These are phyloP conservation scores for Halisarca cf. caerulea DNA, from an alignment of 37 sponge, comb jelly and placozoan genomes.

Conservation along the genomic window DNA sequence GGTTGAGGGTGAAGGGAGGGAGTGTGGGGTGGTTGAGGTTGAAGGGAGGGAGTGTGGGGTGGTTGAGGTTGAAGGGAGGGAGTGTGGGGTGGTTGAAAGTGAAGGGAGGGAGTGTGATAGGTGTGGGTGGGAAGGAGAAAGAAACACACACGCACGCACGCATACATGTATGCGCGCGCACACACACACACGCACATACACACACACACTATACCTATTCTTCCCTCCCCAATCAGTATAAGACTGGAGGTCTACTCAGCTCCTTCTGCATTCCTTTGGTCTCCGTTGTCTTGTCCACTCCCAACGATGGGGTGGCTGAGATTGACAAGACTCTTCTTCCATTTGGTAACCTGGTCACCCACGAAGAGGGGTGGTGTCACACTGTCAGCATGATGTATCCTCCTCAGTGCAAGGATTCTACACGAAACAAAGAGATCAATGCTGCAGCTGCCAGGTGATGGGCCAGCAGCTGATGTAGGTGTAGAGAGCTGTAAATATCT, in stretches of 20 bases:
- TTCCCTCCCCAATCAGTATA: not conserved
- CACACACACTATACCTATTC: not conserved
- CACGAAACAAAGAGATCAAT: conserved; percentile 23
- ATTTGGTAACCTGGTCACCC: not conserved
- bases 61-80: too few species aligned
- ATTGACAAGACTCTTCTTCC: conserved; percentile 23
- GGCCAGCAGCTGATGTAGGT: too few species aligned
- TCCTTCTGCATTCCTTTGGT: conserved; percentile 19
- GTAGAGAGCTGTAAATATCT: too few species aligned
- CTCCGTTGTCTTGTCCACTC: conserved; percentile 13
- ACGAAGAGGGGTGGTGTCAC: conserved; percentile 32
- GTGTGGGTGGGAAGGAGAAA: too few species aligned
- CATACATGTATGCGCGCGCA: conserved; percentile 16
- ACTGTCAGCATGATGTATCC: conserved; percentile 21
- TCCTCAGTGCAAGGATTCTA: conserved; percentile 11
- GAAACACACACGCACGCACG: conserved; percentile 21
- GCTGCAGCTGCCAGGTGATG: conserved; percentile 36
- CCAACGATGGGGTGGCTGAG: conserved; percentile 45
- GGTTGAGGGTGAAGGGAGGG: too few species aligned
- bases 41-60: too few species aligned
- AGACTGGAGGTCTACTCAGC: not conserved
- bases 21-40: too few species aligned
- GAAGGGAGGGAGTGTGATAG: too few species aligned
- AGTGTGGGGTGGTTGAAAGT: too few species aligned
- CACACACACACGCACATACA: conserved; percentile 20